Evolutionary conservation across 1,140 invertebrate genomes (phyloP).

Genomic region (Aphis craccivora): DNA sequence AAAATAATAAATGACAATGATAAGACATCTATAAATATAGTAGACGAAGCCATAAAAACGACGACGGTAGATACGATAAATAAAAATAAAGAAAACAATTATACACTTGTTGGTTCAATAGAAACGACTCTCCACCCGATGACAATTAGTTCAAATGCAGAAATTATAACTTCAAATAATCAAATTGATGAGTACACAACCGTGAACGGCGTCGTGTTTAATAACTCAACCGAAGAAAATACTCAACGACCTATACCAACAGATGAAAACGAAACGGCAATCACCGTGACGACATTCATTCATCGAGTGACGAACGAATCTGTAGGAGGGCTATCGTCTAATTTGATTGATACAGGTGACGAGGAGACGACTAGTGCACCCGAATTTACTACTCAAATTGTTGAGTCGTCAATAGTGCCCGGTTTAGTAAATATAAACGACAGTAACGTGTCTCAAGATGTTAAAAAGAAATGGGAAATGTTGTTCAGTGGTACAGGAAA

Average conservation of each 20-base stretch:
- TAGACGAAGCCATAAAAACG: background rate
- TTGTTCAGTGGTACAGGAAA: background rate
- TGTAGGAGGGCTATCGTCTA: background rate
- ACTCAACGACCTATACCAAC: background rate
- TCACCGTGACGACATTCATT: background rate
- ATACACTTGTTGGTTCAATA: background rate
- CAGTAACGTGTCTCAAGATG: background rate
- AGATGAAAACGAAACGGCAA: background rate
- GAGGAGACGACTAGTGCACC: background rate
- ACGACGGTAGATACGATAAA: background rate
- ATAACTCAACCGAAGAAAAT: slow-evolving; percentile 1
- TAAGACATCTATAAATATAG: background rate
- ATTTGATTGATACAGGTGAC: background rate
- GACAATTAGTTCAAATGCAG: background rate
- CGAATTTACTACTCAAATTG: background rate
- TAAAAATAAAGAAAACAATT: background rate
- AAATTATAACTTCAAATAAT: background rate
- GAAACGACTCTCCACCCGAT: background rate
- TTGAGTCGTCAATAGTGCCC: background rate
- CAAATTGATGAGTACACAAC: background rate
- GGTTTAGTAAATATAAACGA: background rate
- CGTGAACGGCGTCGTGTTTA: background rate
- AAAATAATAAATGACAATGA: background rate
- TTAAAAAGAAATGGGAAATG: slow-evolving; percentile 17
- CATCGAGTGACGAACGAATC: background rate